Base-by-base conservation (phyloP, 64 coral and sea anemone species). In the Porites lutea region DNA sequence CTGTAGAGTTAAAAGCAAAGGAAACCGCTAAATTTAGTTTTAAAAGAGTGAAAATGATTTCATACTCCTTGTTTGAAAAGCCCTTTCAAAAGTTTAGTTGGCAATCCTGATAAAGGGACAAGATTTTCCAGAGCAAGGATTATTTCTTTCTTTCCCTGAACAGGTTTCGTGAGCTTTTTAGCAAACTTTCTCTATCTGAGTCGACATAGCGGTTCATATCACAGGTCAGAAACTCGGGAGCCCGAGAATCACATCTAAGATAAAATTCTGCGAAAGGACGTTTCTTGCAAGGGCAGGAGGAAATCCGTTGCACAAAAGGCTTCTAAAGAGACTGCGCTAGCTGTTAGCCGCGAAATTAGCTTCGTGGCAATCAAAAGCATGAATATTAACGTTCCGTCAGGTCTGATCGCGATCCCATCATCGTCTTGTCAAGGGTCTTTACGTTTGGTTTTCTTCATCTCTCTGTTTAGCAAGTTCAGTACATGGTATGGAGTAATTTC, bases 31-130 rank as follows among this genome's bases (percentile, higher is more conserved):
- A 67, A n/a, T n/a, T n/a, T n/a, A n/a, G n/a, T n/a, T n/a, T n/a
- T 67, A 67, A 67, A 67, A 67, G 65, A 67, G 65, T 67, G 65
- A 67, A 67, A 19, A 67, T 67, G 65, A 67, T 12, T 67, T 67
- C 65, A 67, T 67, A 15, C 15, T 67, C 65, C 65, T 20, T 67
- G 65, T 67, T 67, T 67, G 15, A 67, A 67, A 67, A 67, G 65
- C 65, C 65, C 65, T 19, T 67, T 67, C 65, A 67, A 67, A 67
- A 67, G 65, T 67, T 67, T 67, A 67, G 65, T 67, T 67, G 65
- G 65, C 65, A 67, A 5, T 67, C 65, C 65, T 67, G 65, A 67
- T 67, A 67, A 67, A 67, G 16, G 15, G 65, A 20, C 15, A 14
- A 67, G 21, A 20, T 19, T 67, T 67, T 67, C 5, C 65, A 67